Conservation (phyloP, 2,797 vertebrate genomes). For the Xenentodon cancila region DNA sequence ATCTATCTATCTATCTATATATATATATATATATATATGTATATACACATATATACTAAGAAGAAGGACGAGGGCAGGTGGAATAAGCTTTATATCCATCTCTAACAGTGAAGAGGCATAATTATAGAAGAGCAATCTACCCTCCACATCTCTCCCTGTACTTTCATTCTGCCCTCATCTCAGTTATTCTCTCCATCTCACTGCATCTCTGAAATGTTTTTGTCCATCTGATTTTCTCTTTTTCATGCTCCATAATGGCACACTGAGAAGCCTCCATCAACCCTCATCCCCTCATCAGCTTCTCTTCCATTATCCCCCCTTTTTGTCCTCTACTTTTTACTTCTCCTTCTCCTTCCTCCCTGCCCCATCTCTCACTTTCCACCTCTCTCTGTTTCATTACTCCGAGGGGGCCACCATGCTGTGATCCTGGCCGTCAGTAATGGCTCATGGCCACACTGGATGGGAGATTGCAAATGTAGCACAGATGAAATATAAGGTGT, state of each 20-base stretch:
- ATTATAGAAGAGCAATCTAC: slow-evolving; percentile 73
- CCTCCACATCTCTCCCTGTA: slow-evolving; percentile 47
- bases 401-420: slow-evolving; percentile 71
- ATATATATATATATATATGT: no score
- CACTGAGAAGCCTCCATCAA: slow-evolving; percentile 67
- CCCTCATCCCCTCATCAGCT: slow-evolving; percentile 60
- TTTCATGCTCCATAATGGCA: slow-evolving; percentile 76
- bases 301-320: slow-evolving; percentile 69
- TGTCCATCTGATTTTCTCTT: slow-evolving; percentile 70
- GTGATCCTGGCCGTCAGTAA: slow-evolving; percentile 74
- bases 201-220: slow-evolving; percentile 61
- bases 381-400: slow-evolving; percentile 77
- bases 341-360: slow-evolving; percentile 40
- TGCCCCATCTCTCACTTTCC: slow-evolving; percentile 66
- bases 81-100: slow-evolving; percentile 67
- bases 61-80: slow-evolving; percentile 56
- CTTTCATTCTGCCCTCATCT: slow-evolving; percentile 57
- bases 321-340: slow-evolving; percentile 60
- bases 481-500: slow-evolving; percentile 76
- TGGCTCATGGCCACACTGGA: slow-evolving; percentile 74
- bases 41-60: slow-evolving; percentile 16
- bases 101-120: slow-evolving; percentile 67
- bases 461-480: slow-evolving; percentile 73
- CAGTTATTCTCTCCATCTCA: slow-evolving; percentile 37
- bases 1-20: no score